These are phyloP conservation scores for Bombyx mandarina DNA, from an alignment of 1,140 invertebrate genomes.

Conservation along the genomic window DNA sequence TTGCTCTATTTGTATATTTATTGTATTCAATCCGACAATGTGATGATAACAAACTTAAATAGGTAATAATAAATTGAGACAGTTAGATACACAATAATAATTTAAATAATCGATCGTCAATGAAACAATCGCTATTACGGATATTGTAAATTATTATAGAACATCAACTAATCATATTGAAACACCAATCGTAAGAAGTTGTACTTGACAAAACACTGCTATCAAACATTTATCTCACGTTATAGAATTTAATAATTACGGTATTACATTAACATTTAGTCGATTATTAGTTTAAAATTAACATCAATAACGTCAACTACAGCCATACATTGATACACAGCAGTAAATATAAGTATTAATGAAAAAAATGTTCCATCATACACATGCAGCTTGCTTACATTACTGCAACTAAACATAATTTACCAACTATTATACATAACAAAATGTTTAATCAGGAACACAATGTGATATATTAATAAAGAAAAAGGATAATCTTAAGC, in stretches of 20 bases:
- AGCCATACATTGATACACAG: no score
- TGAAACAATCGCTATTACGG: conserved; percentile 10
- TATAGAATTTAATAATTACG: neutral
- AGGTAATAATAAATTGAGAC: conserved; percentile 47
- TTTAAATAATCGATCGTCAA: conserved; percentile 38
- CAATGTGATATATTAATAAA: conserved; percentile 18
- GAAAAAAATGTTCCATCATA: neutral
- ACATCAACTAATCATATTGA: neutral
- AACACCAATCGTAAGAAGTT: conserved; percentile 36
- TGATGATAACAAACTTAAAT: conserved; percentile 61
- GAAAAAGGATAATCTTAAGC: conserved; percentile 33
- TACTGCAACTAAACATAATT: neutral
- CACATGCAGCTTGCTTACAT: neutral
- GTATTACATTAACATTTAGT: neutral
- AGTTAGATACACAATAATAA: conserved; percentile 25
- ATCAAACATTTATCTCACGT: neutral
- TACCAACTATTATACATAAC: conserved; percentile 8
- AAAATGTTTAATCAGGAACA: conserved; percentile 31
- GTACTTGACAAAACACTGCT: conserved; percentile 29
- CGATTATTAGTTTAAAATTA: conserved; percentile 5
- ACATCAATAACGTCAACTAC: conserved; percentile 9
- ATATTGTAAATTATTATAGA: conserved; percentile 6
- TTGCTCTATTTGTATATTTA: conserved; percentile 56
- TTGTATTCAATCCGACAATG: conserved; percentile 12
- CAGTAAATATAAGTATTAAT: no score